Conservation (phyloP, 2,888 invertebrate species). For the Tetranychus piercei region DNA sequence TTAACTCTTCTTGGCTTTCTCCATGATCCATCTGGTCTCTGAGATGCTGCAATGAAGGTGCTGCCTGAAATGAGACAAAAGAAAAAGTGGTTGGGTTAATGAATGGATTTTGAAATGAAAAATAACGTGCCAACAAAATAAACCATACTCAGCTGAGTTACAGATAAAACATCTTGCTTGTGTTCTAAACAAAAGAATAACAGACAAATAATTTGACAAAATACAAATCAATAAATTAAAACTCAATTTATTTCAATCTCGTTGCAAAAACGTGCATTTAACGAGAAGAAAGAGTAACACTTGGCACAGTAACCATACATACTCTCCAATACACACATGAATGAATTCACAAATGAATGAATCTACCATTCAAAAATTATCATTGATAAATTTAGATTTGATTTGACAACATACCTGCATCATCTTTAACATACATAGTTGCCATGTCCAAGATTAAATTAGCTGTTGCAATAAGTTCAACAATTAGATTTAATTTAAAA, state of each 20-base stretch:
- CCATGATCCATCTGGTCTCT: conserved; percentile 95
- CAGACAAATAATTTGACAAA: too few relatives aligned
- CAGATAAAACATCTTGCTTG: too few relatives aligned
- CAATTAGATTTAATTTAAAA: too few relatives aligned
- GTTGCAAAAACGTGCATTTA: too few relatives aligned
- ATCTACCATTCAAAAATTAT: background rate
- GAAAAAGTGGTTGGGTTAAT: too few relatives aligned
- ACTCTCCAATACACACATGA: too few relatives aligned
- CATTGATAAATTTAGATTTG: background rate
- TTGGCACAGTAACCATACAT: background rate
- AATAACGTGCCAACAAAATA: too few relatives aligned
- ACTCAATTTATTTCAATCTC: too few relatives aligned
- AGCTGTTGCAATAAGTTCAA: background rate
- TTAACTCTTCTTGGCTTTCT: conserved; percentile 81
- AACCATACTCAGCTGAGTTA: too few relatives aligned
- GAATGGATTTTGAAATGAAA: too few relatives aligned
- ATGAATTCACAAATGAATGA: background rate
- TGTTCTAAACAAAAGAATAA: too few relatives aligned
- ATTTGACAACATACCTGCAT: background rate
- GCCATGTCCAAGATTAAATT: background rate
- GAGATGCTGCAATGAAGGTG: conserved; percentile 65
- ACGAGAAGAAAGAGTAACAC: background rate
- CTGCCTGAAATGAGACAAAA: background rate
- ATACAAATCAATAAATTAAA: too few relatives aligned
- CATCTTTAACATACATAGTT: background rate